Conservation (phyloP, 2,888 invertebrate genomes). For the Ophion slaviceki region DNA sequence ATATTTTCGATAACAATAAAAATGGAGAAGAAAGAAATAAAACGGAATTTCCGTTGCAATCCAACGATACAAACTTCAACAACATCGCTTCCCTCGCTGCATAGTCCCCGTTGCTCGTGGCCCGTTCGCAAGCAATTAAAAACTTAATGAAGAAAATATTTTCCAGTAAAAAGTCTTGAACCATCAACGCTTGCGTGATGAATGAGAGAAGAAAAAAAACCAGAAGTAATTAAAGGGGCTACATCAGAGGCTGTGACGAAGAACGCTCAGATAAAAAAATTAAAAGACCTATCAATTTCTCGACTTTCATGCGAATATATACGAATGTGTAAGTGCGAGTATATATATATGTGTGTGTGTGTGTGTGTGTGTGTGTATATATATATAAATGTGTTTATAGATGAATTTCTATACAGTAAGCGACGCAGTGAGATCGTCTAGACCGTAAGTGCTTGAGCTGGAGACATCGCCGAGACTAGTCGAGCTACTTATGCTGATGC, state of each 20-base stretch:
- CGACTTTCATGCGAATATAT: background rate
- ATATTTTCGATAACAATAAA: too few species aligned
- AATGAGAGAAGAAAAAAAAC: background rate
- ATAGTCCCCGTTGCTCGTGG: too few species aligned
- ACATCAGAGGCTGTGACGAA: background rate
- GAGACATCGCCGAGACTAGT: conserved; percentile 67
- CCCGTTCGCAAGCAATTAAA: conserved; percentile 22
- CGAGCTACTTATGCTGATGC: conserved; percentile 65
- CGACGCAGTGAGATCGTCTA: conserved; percentile 55
- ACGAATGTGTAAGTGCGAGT: background rate
- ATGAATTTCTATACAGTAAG: conserved; percentile 19
- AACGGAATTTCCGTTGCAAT: too few species aligned
- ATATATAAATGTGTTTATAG: background rate
- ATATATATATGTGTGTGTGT: too few species aligned
- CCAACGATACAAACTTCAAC: too few species aligned
- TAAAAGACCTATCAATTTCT: conserved; percentile 8
- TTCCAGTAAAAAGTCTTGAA: conserved; percentile 13
- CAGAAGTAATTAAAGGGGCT: conserved; percentile 24
- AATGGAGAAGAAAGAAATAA: too few species aligned
- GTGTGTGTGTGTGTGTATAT: background rate
- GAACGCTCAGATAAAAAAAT: background rate
- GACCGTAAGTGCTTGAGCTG: conserved; percentile 64
- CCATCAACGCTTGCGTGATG: conserved; percentile 16
- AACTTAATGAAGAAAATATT: conserved; percentile 16
- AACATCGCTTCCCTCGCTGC: too few species aligned